Conservation (phyloP, 2,113 vertebrate species). For the Larimichthys polyactis region DNA sequence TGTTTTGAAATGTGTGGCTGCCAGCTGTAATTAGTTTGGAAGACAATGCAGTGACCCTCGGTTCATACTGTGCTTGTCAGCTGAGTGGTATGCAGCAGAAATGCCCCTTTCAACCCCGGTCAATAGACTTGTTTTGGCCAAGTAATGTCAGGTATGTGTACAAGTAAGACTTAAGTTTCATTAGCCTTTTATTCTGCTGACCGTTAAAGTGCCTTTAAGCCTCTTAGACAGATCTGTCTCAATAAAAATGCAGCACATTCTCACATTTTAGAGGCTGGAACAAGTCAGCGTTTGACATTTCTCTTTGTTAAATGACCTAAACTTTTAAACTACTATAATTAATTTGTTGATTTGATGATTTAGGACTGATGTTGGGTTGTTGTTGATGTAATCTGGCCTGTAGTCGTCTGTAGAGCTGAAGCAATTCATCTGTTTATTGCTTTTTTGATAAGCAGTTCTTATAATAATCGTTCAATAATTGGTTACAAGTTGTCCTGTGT, state of each 20-base stretch:
- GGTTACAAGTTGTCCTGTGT: too few species aligned
- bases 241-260: background rate
- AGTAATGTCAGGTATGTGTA: too few species aligned
- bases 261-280: background rate
- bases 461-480: too few species aligned
- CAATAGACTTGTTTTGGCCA: background rate
- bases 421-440: too few species aligned
- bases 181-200: background rate
- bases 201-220: background rate
- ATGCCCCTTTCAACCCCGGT: constrained; percentile 27
- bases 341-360: too few species aligned
- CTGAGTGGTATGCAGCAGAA: constrained; percentile 36
- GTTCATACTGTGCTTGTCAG: constrained; percentile 50
- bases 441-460: too few species aligned
- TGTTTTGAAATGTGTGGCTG: constrained; percentile 6
- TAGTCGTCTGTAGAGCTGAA: too few species aligned
- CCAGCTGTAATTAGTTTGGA: constrained; percentile 31
- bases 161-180: background rate
- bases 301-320: background rate
- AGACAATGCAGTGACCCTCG: constrained; percentile 37
- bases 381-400: too few species aligned
- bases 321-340: too few species aligned
- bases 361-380: too few species aligned
- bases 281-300: background rate
- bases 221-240: background rate